Base-by-base conservation (phyloP, 1,140 invertebrate species). In the Latrodectus geometricus region DNA sequence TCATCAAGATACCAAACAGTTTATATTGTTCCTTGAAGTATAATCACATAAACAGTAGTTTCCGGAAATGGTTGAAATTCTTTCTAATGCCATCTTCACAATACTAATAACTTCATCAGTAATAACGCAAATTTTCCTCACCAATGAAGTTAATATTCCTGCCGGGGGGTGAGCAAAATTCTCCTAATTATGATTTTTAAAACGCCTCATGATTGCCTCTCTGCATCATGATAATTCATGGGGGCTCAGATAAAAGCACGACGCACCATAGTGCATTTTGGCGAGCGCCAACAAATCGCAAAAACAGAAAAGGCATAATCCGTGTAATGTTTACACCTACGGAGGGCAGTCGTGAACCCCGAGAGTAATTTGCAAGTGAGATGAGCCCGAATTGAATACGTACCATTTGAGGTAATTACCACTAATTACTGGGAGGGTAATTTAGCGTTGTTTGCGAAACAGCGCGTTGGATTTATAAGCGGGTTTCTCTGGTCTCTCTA, bases 381-480 rank as follows among this genome's bases (percentile, higher is more conserved):
- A 79, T 79, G 77, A 79, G 77, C 20, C 77, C 69, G 20, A 69
- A 79, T 79, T 79, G 65, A 79, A 79, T 69, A 68, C 66, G 65
- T 68, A 69, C 65, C 48, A 23, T 52, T 79, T 79, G 77, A 79
- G 77, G 65, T 79, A 79, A 79, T 79, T 79, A 69, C 65, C 77
- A 68, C 77, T 79, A 79, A 79, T 79, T 79, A 79, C 77, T 50
- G 35, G 17, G 35, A 79, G 48, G 77, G 65, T 79, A 79, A 79
- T 79, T 79, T 79, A 79, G 77, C 77, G n/a, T 20, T 79, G 77
- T 79, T 79, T 79, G 66, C 77, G 66, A 69, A 69, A 79, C 35
- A 50, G 17, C 15, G 77, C 49, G 50, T 79, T 49, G 35, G 48
- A 79, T 79, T 68, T 11, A 61, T 76, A 61, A 14, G 15, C 11